These are phyloP conservation scores for Epinotia bilunana DNA, from an alignment of 2,888 invertebrate species.

Conservation along the genomic window DNA sequence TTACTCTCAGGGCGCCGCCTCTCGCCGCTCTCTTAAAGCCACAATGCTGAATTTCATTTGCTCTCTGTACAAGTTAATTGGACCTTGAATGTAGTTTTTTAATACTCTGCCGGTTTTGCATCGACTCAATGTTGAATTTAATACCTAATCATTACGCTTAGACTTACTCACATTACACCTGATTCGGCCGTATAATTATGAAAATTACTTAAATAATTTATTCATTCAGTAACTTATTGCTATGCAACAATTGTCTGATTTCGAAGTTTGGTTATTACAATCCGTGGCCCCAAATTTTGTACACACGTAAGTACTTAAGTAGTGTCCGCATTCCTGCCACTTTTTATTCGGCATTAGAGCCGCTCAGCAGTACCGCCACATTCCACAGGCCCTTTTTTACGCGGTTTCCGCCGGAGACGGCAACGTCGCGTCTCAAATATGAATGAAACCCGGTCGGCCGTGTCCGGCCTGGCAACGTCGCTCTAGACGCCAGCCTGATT, in stretches of 20 bases:
- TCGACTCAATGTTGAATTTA: neutral
- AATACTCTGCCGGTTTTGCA: conserved; percentile 45
- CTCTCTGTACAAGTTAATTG: conserved; percentile 64
- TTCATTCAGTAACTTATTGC: neutral
- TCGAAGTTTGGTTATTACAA: conserved; percentile 23
- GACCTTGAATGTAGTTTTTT: conserved; percentile 58
- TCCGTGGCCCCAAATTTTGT: conserved; percentile 30
- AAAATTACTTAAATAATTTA: neutral
- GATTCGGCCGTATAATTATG: neutral
- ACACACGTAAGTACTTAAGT: conserved; percentile 52
- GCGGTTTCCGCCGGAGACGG: conserved; percentile 84
- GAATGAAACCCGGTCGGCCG: conserved; percentile 83
- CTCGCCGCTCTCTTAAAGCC: conserved; percentile 74
- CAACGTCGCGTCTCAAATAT: conserved; percentile 84
- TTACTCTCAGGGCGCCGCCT: conserved; percentile 74
- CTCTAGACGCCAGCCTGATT: conserved; percentile 81
- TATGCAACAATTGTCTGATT: conserved; percentile 1
- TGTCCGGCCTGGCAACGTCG: conserved; percentile 80
- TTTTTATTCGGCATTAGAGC: conserved; percentile 80
- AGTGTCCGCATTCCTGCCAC: conserved; percentile 76
- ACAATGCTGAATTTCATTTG: conserved; percentile 82
- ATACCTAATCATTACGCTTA: neutral
- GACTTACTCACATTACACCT: neutral
- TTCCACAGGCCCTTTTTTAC: conserved; percentile 83
- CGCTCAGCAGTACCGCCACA: conserved; percentile 82